phyloP scores from a whole-genome alignment of 2,113 vertebrate genomes.

The Pao palembangensis region DNA sequence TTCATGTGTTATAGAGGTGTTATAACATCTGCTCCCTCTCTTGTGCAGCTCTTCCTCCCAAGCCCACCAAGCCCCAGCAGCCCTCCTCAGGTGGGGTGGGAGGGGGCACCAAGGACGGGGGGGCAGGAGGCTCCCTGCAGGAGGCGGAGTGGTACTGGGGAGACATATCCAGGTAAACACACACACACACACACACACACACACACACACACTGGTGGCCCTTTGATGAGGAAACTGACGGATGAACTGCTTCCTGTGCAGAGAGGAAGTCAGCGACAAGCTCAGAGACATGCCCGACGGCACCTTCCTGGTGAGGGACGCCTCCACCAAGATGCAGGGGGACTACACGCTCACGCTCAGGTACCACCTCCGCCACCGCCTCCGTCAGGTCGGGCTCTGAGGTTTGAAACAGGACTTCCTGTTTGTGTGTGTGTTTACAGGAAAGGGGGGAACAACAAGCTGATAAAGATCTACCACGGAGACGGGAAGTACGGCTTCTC shows the following conservation, averaged over 20 bases:
- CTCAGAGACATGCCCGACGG: conserved; percentile 95
- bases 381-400: no score
- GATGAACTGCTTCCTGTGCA: conserved; percentile 48
- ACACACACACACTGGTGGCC: neutral
- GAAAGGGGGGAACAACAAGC: conserved; percentile 97
- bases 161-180: conserved; percentile 59
- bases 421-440: conserved; percentile 66
- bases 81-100: conserved; percentile 30
- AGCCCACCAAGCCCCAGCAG: conserved; percentile 51
- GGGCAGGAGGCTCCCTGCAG: conserved; percentile 37
- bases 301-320: conserved; percentile 93
- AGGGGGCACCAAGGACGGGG: conserved; percentile 42
- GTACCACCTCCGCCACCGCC: conserved; percentile 53
- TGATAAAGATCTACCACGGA: conserved; percentile 96
- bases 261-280: conserved; percentile 96
- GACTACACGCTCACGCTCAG: conserved; percentile 94
- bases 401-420: no score
- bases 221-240: neutral
- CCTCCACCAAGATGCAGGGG: conserved; percentile 95
- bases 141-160: conserved; percentile 70
- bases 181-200: conserved; percentile 4
- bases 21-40: neutral
- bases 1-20: no score
- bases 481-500: conserved; percentile 96
- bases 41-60: conserved; percentile 56